These are phyloP conservation scores for Sinodicranocentrus sp. DNA, from an alignment of 2,888 invertebrate species.

Conservation along the genomic window DNA sequence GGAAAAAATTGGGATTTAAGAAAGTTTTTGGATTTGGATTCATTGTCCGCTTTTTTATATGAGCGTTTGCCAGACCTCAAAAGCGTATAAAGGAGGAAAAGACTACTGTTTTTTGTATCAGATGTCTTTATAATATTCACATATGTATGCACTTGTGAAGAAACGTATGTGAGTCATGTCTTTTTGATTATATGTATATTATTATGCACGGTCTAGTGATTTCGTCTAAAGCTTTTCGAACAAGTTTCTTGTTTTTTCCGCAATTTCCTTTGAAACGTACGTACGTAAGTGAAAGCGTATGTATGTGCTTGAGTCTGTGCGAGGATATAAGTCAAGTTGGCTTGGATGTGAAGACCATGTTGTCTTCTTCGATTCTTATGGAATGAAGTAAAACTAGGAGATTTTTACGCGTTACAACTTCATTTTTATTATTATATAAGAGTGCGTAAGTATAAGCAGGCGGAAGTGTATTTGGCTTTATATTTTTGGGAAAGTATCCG, in stretches of 20 bases:
- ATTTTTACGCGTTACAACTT: neutral
- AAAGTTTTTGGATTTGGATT: neutral
- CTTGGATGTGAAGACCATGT: too few relatives aligned
- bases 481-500: neutral
- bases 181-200: constrained; percentile 63
- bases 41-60: constrained; percentile 10
- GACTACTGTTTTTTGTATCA: neutral
- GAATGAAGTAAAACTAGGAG: neutral
- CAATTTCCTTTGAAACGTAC: constrained; percentile 36
- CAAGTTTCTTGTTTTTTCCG: constrained; percentile 5
- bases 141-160: neutral
- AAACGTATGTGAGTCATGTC: constrained; percentile 55
- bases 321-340: neutral
- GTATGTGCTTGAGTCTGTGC: neutral
- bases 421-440: neutral
- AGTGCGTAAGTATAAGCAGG: constrained; percentile 1
- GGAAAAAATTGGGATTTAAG: constrained; percentile 13
- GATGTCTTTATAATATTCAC: neutral
- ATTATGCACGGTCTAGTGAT: constrained; percentile 58
- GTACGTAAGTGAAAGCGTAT: neutral
- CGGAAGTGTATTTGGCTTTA: neutral
- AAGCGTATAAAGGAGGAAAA: neutral
- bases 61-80: neutral
- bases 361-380: neutral
- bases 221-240: constrained; percentile 4